Conservation (phyloP, 2,113 vertebrate species). For the Odobenus rosmarus region DNA sequence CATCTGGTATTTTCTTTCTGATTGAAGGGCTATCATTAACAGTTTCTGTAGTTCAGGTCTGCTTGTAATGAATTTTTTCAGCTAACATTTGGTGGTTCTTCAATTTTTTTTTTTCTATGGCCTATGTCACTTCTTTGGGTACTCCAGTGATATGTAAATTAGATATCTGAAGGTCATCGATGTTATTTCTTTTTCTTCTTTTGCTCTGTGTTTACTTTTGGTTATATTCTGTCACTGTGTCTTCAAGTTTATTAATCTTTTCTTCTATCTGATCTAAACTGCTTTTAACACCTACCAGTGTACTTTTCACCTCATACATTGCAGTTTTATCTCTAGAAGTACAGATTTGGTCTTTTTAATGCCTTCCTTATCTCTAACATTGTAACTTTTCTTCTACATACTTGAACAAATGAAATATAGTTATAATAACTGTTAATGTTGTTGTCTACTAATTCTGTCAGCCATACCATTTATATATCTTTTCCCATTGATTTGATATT, state of each 20-base stretch:
- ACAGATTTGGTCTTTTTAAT: constrained; percentile 18
- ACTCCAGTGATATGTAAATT: background rate
- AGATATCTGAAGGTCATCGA: background rate
- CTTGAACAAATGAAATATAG: background rate
- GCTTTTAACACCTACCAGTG: background rate
- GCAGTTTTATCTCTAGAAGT: constrained; percentile 42
- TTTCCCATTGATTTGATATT: background rate
- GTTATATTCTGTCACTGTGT: background rate
- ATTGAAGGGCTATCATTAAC: background rate
- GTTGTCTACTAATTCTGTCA: background rate
- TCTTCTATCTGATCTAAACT: background rate
- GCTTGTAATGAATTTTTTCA: background rate
- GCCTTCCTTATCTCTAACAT: background rate
- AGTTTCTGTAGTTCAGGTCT: background rate
- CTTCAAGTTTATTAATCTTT: constrained; percentile 44
- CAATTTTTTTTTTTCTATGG: background rate
- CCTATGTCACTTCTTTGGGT: background rate
- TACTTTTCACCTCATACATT: constrained; percentile 6
- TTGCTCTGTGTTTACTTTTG: background rate
- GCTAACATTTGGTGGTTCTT: background rate
- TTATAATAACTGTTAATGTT: constrained; percentile 3
- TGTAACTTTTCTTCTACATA: background rate
- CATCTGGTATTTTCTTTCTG: background rate
- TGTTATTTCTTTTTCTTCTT: background rate
- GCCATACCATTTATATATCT: background rate